Base-by-base conservation (phyloP, 2,888 invertebrate species). In the Deilephila elpenor region DNA sequence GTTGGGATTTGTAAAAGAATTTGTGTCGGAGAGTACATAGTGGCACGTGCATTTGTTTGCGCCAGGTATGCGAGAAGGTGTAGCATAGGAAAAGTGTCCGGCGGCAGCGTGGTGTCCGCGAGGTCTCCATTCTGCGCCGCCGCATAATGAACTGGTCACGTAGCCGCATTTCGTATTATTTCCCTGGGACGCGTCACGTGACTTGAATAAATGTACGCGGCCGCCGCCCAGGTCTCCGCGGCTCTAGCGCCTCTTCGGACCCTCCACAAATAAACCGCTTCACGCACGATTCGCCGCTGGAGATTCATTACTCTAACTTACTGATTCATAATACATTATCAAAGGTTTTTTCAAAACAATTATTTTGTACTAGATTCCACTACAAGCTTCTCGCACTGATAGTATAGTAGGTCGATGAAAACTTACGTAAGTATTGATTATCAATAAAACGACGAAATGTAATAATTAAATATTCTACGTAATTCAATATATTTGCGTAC, bases 161-260 rank as follows among this genome's bases (percentile, higher is more conserved):
- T 95, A 93, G 91, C 88, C 92, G 91, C 94, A 95, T 95, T 95
- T 93, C 94, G 93, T 94, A 94, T 95, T 95, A 95, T 95, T 94
- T 94, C 93, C 92, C 91, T 91, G 91, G 93, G 94, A 93, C 93
- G 90, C 87, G 87, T 91, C 93, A 89, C 94, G 94, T 93, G 94
- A 94, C 94, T 87, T 86, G 94, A 94, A 94, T 94, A 93, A 93
- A 91, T 88, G 86, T 86, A 85, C 84, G 85, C 84, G 87, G 85
- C 80, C 82, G 85, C 81, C 78, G 85, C 83, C 84, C 87, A 85
- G 84, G 85, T 84, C 88, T 84, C 80, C 86, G 83, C 84, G 84
- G 84, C 86, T 83, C 85, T 84, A 84, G 85, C 85, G 86, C 87
- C 88, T 88, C 84, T 89, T 89, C 86, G 89, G 92, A 92, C 92